Conservation (phyloP, 2,888 invertebrate genomes). For the Dasypogon diadema region DNA sequence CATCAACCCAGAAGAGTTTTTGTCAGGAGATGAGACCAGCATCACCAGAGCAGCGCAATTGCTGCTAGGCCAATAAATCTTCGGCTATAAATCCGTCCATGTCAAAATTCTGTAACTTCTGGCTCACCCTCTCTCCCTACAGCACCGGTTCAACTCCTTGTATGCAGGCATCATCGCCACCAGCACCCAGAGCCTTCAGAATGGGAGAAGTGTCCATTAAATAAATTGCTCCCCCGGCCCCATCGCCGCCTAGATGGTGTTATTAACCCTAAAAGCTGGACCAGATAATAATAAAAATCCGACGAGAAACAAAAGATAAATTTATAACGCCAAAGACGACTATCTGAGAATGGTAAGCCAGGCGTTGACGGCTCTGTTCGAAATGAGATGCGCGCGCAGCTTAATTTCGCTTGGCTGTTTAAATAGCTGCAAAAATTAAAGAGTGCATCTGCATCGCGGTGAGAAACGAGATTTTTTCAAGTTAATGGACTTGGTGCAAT, state of each 20-base stretch:
- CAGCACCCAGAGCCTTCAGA: neutral
- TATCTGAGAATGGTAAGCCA: neutral
- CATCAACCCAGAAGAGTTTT: neutral
- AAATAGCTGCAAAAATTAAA: neutral
- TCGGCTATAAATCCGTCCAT: constrained; percentile 49
- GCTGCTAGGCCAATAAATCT: constrained; percentile 46
- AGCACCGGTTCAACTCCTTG: too few relatives aligned
- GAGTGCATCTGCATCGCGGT: neutral
- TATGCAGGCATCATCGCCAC: neutral
- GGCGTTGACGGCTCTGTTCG: neutral
- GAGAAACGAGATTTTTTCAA: constrained; percentile 13
- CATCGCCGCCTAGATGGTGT: constrained; percentile 30
- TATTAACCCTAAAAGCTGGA: constrained; percentile 47
- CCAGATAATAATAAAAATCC: constrained; percentile 37
- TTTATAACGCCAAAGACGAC: constrained; percentile 18
- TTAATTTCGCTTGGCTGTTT: neutral
- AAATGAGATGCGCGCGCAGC: constrained; percentile 43
- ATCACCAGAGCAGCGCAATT: constrained; percentile 18
- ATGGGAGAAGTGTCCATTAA: constrained; percentile 38
- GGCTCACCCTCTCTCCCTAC: constrained; percentile 7
- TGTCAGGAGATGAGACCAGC: neutral
- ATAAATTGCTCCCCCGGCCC: neutral
- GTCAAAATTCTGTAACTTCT: constrained; percentile 47
- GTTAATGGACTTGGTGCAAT: neutral
- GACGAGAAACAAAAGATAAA: constrained; percentile 25